Conservation (phyloP, 2,797 vertebrate genomes). For the Babyrousa celebensis region DNA sequence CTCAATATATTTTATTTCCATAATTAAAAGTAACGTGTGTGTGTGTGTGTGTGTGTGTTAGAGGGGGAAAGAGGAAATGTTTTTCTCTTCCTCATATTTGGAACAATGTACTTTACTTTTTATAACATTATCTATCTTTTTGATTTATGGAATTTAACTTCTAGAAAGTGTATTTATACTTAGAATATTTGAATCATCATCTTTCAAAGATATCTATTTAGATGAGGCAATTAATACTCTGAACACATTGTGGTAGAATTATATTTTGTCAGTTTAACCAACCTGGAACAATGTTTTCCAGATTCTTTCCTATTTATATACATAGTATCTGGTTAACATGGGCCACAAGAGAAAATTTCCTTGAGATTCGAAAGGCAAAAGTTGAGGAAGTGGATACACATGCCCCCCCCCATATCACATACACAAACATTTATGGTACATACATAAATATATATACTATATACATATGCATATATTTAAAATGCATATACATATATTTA, state of each 20-base stretch:
- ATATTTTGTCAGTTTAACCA: background rate
- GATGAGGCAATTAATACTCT: background rate
- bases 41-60: fast-evolving
- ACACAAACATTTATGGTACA: too few species aligned
- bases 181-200: background rate
- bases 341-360: background rate
- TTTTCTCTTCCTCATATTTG: background rate
- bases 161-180: background rate
- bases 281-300: background rate
- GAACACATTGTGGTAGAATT: background rate
- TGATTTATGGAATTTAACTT: background rate
- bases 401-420: too few species aligned
- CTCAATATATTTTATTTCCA: background rate
- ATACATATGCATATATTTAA: too few species aligned
- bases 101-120: background rate
- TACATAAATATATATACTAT: background rate
- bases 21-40: background rate
- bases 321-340: background rate
- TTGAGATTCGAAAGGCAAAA: background rate
- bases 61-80: background rate
- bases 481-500: background rate
- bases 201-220: background rate
- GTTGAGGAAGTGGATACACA: background rate
- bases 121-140: background rate
- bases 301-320: background rate